A percentile compares a stretch with the other conserved stretches of the same genome.
phyloP scores from a whole-genome alignment of 2,113 vertebrate genomes.

The Chrysemys picta region DNA sequence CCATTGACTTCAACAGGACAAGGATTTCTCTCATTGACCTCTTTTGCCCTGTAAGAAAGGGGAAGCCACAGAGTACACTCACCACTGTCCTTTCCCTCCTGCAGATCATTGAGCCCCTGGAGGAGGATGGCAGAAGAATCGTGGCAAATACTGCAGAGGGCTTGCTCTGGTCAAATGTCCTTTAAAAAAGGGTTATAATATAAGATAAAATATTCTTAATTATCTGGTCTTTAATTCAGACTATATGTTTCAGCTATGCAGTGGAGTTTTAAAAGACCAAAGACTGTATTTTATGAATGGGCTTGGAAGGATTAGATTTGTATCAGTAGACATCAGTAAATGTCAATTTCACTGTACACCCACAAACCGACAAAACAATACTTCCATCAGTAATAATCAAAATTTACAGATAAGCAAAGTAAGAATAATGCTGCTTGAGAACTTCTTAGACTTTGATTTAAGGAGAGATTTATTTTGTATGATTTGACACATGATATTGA shows the following conservation, averaged over 20 bases:
- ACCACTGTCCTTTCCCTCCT: neutral
- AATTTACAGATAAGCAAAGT: neutral
- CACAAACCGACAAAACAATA: neutral
- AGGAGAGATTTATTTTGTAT: neutral
- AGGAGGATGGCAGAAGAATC: neutral
- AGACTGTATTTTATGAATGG: neutral
- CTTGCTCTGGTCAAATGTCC: neutral
- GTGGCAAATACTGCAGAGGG: neutral
- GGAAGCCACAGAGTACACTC: neutral
- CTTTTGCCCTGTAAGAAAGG: neutral
- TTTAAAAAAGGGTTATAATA: neutral
- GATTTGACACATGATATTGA: neutral
- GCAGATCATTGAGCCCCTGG: neutral
- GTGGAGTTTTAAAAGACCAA: neutral
- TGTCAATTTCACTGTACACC: neutral
- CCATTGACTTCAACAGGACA: neutral
- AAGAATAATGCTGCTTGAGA: neutral
- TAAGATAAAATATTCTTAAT: neutral
- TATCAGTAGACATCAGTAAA: neutral
- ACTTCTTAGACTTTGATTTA: neutral
- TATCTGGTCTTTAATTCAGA: conserved; percentile 5
- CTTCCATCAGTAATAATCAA: neutral
- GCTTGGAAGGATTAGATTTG: neutral
- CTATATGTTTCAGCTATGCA: neutral
- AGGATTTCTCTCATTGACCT: neutral